phyloP scores from a whole-genome alignment of 2,888 invertebrate genomes.

The Trichogramma evanescens region DNA sequence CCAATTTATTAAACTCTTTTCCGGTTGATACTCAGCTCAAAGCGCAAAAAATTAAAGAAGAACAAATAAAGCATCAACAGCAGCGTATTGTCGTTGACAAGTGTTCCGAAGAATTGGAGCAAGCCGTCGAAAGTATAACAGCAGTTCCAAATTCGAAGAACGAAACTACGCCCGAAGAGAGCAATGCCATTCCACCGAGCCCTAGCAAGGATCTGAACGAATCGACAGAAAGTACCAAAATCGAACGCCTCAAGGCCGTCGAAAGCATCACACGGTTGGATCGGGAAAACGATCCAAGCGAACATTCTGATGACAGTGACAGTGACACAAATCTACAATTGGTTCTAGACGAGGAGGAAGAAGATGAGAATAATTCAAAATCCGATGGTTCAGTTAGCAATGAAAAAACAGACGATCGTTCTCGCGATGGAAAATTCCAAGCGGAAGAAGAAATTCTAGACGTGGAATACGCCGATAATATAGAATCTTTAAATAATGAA shows the following conservation, averaged over 20 bases:
- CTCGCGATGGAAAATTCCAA: no score
- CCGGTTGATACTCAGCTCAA: neutral
- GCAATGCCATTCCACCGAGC: no score
- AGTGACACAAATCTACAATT: constrained; percentile 5
- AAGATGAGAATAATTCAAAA: neutral
- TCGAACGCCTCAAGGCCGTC: constrained; percentile 9
- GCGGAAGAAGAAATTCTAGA: no score
- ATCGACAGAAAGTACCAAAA: neutral
- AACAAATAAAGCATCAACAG: neutral
- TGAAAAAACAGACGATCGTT: no score
- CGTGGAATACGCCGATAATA: no score
- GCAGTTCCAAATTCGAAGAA: neutral
- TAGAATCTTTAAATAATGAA: no score
- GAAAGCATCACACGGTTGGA: constrained; percentile 6
- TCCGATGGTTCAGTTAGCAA: no score
- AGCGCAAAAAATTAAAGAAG: neutral
- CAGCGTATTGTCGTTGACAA: constrained; percentile 4
- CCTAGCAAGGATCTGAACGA: neutral
- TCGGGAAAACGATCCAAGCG: neutral
- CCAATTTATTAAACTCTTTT: neutral
- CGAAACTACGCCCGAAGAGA: neutral
- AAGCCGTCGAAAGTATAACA: constrained; percentile 11
- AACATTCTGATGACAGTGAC: neutral
- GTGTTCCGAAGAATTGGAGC: neutral
- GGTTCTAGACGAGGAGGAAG: neutral